Evolutionary conservation across 2,113 vertebrate genomes (phyloP), one percentile per base, ranked within the genome.

Genomic region (Cyphomyrus plagiostoma): DNA sequence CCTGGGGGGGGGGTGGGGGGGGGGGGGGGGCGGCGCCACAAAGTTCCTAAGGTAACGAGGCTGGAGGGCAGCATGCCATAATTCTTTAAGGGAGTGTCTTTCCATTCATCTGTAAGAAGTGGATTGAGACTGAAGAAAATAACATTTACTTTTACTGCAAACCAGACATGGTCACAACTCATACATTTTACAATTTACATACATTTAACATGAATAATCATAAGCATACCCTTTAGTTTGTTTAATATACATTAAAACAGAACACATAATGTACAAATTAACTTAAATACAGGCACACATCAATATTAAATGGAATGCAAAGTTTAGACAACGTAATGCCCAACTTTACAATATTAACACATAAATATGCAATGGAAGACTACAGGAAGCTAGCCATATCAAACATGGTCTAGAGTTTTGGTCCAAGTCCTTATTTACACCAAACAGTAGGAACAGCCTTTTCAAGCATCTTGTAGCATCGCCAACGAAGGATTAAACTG

Each of bases 121-220:
- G 3, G 3, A 13, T 9, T 48, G 82, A 88, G 89, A 87, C 91
- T 86, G 89, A 91, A 88, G 93, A 93, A 94, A 95, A 95, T 95
- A 95, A 95, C 95, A 94, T 95, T 93, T 94, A 94, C 92, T 93
- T 98, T 99, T 99, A 99, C 97, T 99, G 97, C 97, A 98, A 99
- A 99, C 97, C 96, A 93, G 96, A 96, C 96, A 97, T 96, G 95
- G 96, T 97, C 96, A 99, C 97, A 91, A 95, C 96, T 97, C 95
- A 94, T 97, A 97, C 97, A 97, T 97, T 97, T 97, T 96, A 97
- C 96, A 98, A 98, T 97, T 97, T 98, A 99, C 96, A 97, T 96
- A 97, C 98, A 97, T 98, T 97, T 96, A 96, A 96, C 96, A 96
- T 95, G 94, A 96, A 97, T 96, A 92, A 93, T 96, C 97, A 94